These are phyloP conservation scores for Acronicta leporina DNA, from an alignment of 2,888 invertebrate species.

Conservation along the genomic window DNA sequence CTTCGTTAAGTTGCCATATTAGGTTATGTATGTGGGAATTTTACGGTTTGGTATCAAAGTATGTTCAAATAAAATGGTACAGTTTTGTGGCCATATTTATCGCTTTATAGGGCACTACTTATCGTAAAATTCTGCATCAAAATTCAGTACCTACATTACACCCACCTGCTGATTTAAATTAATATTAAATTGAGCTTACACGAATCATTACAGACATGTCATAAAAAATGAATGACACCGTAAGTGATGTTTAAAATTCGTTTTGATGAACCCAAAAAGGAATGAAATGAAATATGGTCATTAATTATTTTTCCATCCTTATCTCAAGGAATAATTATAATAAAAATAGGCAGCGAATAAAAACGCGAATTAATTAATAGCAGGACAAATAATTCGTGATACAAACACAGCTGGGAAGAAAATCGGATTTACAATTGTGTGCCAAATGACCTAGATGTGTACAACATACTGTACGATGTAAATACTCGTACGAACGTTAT, in stretches of 20 bases:
- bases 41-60: not conserved
- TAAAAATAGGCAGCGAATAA: too few relatives aligned
- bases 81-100: slow-evolving; percentile 1
- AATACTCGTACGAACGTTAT: slow-evolving; percentile 5
- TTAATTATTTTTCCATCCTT: slow-evolving; percentile 24
- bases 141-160: not conserved
- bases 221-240: slow-evolving; percentile 2
- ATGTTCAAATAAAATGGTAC: not conserved
- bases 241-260: slow-evolving; percentile 6
- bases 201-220: slow-evolving; percentile 9
- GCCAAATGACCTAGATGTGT: slow-evolving; percentile 43
- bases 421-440: slow-evolving; percentile 23
- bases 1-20: slow-evolving; percentile 25
- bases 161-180: too few relatives aligned
- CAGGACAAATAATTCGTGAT: slow-evolving; percentile 21
- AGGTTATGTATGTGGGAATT: not conserved
- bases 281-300: slow-evolving; percentile 13
- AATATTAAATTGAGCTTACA: not conserved
- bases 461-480: not conserved
- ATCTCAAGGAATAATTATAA: slow-evolving; percentile 18
- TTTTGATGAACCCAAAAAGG: slow-evolving; percentile 2
- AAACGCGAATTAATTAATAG: slow-evolving; percentile 25
- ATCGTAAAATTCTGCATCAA: not conserved
- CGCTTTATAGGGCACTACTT: not conserved
- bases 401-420: slow-evolving; percentile 19